Evolutionary conservation across 2,888 invertebrate species (phyloP).

Genomic region (Zeuzera pyrina): DNA sequence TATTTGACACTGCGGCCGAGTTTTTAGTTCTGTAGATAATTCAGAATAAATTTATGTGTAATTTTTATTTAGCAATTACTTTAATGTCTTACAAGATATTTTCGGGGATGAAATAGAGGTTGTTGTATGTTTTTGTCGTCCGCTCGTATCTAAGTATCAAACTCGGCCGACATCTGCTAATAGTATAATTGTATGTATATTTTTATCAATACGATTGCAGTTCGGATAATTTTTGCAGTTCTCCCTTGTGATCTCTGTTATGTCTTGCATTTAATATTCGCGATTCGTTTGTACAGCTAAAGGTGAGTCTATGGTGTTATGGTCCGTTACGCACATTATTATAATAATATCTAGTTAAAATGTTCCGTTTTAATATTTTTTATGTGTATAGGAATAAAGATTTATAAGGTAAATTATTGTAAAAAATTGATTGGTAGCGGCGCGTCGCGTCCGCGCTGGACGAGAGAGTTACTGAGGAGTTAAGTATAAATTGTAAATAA

Average conservation of each 20-base stretch:
- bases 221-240: too few relatives aligned
- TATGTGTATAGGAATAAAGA: slow-evolving; percentile 51
- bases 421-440: slow-evolving; percentile 10
- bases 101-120: too few relatives aligned
- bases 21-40: too few relatives aligned
- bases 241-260: slow-evolving; percentile 4
- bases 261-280: slow-evolving; percentile 11
- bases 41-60: too few relatives aligned
- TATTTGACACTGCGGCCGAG: too few relatives aligned
- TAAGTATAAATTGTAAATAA: slow-evolving; percentile 3
- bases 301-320: slow-evolving; percentile 43
- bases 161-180: too few relatives aligned
- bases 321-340: slow-evolving; percentile 54
- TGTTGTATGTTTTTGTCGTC: too few relatives aligned
- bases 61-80: too few relatives aligned
- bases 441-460: slow-evolving; percentile 10
- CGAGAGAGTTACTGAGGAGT: slow-evolving; percentile 15
- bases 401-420: slow-evolving; percentile 6
- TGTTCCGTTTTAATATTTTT: slow-evolving; percentile 52
- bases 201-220: too few relatives aligned
- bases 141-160: too few relatives aligned
- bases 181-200: too few relatives aligned
- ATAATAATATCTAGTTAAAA: slow-evolving; percentile 30
- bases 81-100: too few relatives aligned
- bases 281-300: slow-evolving; percentile 44